Evolutionary conservation across 2,113 vertebrate genomes (phyloP).

Genomic region (Lophotis ruficrista): DNA sequence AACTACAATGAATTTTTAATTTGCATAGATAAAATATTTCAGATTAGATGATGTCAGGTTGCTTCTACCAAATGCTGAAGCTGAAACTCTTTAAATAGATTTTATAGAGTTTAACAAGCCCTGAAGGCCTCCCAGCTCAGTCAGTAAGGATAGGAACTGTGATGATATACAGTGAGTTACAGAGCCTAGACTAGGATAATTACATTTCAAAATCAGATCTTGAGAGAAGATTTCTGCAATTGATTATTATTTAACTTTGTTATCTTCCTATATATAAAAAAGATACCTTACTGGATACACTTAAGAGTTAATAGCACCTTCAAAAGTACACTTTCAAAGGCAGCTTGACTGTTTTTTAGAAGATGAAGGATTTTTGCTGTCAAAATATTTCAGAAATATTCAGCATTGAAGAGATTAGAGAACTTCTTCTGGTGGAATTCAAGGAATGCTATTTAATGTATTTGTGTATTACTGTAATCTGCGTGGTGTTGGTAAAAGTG

Average conservation of each 20-base stretch:
- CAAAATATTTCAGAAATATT: not conserved
- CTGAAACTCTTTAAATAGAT: not conserved
- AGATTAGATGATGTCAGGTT: not conserved
- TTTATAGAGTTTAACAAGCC: slow-evolving; percentile 18
- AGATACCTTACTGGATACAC: not conserved
- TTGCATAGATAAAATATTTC: not conserved
- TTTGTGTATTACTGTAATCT: not conserved
- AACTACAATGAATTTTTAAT: not conserved
- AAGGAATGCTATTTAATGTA: not conserved
- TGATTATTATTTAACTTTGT: slow-evolving; percentile 28
- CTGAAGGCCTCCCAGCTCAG: not conserved
- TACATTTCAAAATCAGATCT: slow-evolving; percentile 19
- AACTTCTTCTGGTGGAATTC: not conserved
- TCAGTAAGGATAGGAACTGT: slow-evolving; percentile 6
- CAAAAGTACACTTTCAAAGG: not conserved
- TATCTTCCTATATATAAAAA: not conserved
- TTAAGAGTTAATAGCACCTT: not conserved
- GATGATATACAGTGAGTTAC: slow-evolving; percentile 25
- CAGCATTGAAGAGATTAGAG: not conserved
- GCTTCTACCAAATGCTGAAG: slow-evolving; percentile 7
- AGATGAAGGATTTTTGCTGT: not conserved
- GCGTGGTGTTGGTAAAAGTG: not conserved
- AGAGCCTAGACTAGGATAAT: not conserved
- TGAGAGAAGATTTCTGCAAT: not conserved
- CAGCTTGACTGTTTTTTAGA: not conserved